Conservation (phyloP, 37 sponge, comb jelly and placozoan species). For the Dysidea cf. avara region DNA sequence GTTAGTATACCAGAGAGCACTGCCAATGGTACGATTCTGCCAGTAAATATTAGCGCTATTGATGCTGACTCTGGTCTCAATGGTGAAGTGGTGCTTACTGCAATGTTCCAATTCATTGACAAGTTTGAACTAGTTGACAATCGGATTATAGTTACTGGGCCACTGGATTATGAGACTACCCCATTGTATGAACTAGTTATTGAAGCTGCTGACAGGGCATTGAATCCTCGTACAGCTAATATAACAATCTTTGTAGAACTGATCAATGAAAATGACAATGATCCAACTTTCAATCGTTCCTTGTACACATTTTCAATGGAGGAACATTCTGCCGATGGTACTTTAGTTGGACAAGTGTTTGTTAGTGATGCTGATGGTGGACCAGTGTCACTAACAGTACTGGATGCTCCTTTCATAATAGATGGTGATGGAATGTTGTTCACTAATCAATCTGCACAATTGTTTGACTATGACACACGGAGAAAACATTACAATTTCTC, state of each 20-base stretch:
- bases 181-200: conserved; percentile 8
- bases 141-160: not conserved
- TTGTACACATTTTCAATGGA: conserved; percentile 13
- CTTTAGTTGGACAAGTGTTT: conserved; percentile 15
- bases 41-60: not conserved
- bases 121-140: not conserved
- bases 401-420: no score
- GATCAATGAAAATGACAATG: conserved; percentile 25
- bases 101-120: not conserved
- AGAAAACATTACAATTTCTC: conserved; percentile 17
- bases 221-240: not conserved
- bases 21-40: not conserved
- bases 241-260: conserved; percentile 6
- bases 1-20: not conserved
- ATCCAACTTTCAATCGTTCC: not conserved
- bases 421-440: conserved; percentile 1
- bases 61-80: conserved; percentile 11
- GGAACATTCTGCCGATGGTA: conserved; percentile 19
- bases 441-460: not conserved
- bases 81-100: not conserved
- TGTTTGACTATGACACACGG: no score
- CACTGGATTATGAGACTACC: conserved; percentile 12
- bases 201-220: not conserved
- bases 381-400: not conserved
- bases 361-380: conserved; percentile 18